A percentile compares a stretch with the other conserved stretches of the same genome.
phyloP scores from a whole-genome alignment of 2,113 vertebrate genomes.

The Tragelaphus scriptus region DNA sequence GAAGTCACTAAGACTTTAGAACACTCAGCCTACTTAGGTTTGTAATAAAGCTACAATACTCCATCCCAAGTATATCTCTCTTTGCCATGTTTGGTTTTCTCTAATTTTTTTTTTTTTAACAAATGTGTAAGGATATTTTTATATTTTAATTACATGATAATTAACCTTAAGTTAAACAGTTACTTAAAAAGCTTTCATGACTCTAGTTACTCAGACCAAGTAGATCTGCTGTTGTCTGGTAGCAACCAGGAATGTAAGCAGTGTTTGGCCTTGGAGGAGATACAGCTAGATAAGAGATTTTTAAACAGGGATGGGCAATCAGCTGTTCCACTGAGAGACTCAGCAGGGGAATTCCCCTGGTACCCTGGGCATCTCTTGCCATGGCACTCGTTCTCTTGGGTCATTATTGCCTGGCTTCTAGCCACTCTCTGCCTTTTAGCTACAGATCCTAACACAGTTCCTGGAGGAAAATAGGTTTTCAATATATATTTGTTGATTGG shows the following conservation, averaged over 20 bases:
- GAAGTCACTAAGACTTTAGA: not conserved
- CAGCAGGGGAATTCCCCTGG: fast-evolving
- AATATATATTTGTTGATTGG: not conserved
- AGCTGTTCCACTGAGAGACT: not conserved
- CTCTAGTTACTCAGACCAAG: not conserved
- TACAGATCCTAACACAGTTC: not conserved
- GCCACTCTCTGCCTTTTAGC: not conserved
- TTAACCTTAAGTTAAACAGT: not conserved
- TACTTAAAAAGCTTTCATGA: not conserved
- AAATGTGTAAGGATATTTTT: not conserved
- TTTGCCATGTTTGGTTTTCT: not conserved
- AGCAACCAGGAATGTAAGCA: not conserved
- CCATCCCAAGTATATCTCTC: not conserved
- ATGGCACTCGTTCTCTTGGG: fast-evolving
- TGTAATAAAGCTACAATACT: not conserved
- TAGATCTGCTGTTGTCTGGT: not conserved
- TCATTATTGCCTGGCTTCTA: not conserved
- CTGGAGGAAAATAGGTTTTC: not conserved
- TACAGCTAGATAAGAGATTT: not conserved
- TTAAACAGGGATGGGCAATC: not conserved
- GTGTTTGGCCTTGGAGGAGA: not conserved
- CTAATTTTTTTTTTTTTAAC: not conserved
- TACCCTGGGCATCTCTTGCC: not conserved
- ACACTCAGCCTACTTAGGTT: not conserved
- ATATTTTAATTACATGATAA: not conserved